Conservation (phyloP, 2,888 invertebrate genomes). For the Hirtodrosophila duncani region DNA sequence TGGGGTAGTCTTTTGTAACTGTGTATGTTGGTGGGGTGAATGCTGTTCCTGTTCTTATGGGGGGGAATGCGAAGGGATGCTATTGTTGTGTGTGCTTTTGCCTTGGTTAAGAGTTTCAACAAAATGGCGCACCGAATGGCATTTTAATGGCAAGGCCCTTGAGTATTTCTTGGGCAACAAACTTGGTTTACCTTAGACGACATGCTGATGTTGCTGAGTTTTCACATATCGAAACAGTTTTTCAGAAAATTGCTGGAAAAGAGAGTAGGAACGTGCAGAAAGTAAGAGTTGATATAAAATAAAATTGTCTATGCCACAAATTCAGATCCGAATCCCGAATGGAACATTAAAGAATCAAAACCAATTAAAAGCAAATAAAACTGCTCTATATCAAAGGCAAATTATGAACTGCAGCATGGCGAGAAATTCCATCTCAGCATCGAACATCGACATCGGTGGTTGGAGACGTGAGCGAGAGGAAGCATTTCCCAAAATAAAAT, state of each 20-base stretch:
- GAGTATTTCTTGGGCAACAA: constrained; percentile 17
- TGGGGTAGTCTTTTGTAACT: constrained; percentile 2
- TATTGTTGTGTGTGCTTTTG: neutral
- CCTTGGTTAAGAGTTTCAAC: constrained; percentile 28
- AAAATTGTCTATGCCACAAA: too few species aligned
- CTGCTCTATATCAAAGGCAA: constrained; percentile 23
- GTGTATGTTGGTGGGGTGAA: neutral
- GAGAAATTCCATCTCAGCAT: constrained; percentile 18
- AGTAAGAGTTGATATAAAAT: too few species aligned
- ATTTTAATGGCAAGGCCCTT: constrained; percentile 63
- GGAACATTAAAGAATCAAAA: too few species aligned
- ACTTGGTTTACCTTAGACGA: too few species aligned
- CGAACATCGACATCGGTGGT: too few species aligned
- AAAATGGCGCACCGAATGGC: constrained; percentile 55
- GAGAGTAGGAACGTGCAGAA: too few species aligned
- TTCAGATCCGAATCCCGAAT: too few species aligned
- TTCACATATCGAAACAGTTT: too few species aligned
- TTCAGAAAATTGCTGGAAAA: too few species aligned
- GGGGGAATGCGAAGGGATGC: constrained; percentile 1
- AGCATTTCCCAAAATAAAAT: constrained; percentile 51
- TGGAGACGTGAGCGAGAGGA: neutral
- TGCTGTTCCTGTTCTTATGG: constrained; percentile 5
- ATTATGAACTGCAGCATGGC: constrained; percentile 53
- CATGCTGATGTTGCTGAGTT: too few species aligned
- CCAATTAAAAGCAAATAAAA: constrained; percentile 53